Evolutionary conservation across 1,140 invertebrate species (phyloP).

Genomic region (Lordiphosa collinella): DNA sequence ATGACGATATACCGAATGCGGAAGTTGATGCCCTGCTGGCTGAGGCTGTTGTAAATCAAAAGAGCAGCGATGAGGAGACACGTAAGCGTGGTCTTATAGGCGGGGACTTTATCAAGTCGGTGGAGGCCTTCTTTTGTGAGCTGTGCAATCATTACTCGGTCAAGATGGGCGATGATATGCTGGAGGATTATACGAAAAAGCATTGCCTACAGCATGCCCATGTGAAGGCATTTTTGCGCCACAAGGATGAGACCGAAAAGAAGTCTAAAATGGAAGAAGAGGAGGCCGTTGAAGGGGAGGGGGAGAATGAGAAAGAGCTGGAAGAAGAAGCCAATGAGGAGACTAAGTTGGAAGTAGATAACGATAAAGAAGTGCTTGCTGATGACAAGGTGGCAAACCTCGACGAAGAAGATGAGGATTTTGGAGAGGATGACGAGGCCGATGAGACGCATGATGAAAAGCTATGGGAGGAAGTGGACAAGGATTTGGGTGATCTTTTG

Average conservation of each 20-base stretch:
- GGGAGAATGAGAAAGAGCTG: slow-evolving; percentile 28
- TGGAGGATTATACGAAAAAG: slow-evolving; percentile 83
- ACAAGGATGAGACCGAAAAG: slow-evolving; percentile 86
- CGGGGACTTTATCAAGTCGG: slow-evolving; percentile 87
- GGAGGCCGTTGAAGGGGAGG: slow-evolving; percentile 46
- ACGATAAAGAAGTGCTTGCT: slow-evolving; percentile 80
- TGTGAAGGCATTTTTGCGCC: slow-evolving; percentile 86
- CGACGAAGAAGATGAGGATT: slow-evolving; percentile 53
- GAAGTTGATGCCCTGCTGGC: slow-evolving; percentile 68
- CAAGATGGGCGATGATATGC: slow-evolving; percentile 81
- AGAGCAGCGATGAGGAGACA: slow-evolving; percentile 83
- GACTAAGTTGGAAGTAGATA: slow-evolving; percentile 26
- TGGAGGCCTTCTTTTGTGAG: slow-evolving; percentile 87
- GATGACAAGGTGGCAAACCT: slow-evolving; percentile 81
- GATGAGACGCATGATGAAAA: slow-evolving; percentile 84
- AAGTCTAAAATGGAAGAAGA: slow-evolving; percentile 74
- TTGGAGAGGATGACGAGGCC: slow-evolving; percentile 55
- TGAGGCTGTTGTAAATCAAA: slow-evolving; percentile 78
- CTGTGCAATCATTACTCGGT: slow-evolving; percentile 87
- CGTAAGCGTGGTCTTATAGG: slow-evolving; percentile 88
- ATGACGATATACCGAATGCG: slow-evolving; percentile 82
- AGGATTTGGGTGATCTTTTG: slow-evolving; percentile 86
- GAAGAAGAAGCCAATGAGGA: slow-evolving; percentile 33
- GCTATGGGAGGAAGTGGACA: slow-evolving; percentile 87
- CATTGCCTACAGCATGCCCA: slow-evolving; percentile 87